A percentile compares a stretch with the other conserved stretches of the same genome.
Conservation (phyloP, 2,888 invertebrate species). For the Polydesmus complanatus region DNA sequence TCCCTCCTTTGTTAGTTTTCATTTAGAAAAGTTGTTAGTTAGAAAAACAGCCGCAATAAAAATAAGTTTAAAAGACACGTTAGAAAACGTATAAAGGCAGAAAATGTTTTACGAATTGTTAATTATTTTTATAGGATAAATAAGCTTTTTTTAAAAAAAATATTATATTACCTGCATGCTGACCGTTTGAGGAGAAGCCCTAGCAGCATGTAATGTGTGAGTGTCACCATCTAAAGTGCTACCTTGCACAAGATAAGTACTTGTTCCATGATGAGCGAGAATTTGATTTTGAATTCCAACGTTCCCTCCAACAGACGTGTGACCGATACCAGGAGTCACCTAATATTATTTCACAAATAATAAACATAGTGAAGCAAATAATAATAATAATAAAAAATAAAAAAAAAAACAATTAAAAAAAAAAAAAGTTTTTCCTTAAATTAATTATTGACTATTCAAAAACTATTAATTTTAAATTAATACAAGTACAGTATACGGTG, state of each 20-base stretch:
- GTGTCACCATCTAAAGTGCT: constrained; percentile 34
- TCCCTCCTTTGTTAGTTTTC: constrained; percentile 18
- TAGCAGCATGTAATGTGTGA: constrained; percentile 39
- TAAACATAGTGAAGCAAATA: no score
- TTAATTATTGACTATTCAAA: not conserved
- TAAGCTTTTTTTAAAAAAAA: not conserved
- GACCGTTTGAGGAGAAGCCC: constrained; percentile 37
- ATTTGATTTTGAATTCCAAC: constrained; percentile 30
- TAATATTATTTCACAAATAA: no score
- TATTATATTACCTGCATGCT: constrained; percentile 18
- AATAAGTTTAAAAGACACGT: not conserved
- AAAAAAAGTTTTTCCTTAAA: not conserved
- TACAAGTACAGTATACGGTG: not conserved
- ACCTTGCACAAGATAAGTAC: constrained; percentile 33
- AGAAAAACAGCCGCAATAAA: not conserved
- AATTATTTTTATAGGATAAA: no score
- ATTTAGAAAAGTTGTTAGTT: constrained; percentile 13
- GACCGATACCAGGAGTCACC: constrained; percentile 17
- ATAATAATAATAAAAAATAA: no score
- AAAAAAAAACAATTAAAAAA: constrained; percentile 1
- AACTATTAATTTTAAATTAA: not conserved
- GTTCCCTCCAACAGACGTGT: constrained; percentile 12
- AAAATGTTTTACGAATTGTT: no score
- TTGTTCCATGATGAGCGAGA: constrained; percentile 28
- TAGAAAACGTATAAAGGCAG: no score